Percentiles rank a stretch among this genome's conserved stretches.
phyloP scores from a whole-genome alignment of 2,888 invertebrate genomes.

The Oscheius sp. region DNA sequence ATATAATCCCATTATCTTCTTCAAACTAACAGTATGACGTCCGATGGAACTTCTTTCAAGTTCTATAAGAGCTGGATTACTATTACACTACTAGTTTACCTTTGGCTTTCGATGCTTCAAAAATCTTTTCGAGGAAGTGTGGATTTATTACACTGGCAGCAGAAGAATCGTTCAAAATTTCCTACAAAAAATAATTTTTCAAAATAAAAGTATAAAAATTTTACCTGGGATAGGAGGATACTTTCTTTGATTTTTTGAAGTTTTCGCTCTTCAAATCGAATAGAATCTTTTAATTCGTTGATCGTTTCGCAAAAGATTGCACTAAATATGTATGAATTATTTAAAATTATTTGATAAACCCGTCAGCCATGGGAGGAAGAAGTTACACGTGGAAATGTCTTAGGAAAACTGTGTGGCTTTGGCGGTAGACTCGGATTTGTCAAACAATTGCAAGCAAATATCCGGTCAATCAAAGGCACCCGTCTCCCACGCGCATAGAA shows the following conservation, averaged over 20 bases:
- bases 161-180: constrained; percentile 3
- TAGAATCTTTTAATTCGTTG: neutral
- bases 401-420: constrained; percentile 21
- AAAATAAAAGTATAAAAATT: no score
- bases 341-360: neutral
- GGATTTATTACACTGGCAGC: neutral
- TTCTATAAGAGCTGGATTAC: neutral
- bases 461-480: constrained; percentile 24
- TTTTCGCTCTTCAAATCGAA: constrained; percentile 12
- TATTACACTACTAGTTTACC: neutral
- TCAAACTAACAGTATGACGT: constrained; percentile 12
- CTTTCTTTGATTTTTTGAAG: neutral
- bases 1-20: constrained; percentile 13
- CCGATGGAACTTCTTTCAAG: neutral
- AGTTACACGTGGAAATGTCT: constrained; percentile 10
- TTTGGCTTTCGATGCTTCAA: constrained; percentile 7
- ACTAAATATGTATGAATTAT: no score
- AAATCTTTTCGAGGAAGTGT: neutral
- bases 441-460: constrained; percentile 29
- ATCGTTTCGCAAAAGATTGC: constrained; percentile 7
- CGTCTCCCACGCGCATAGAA: constrained; percentile 13
- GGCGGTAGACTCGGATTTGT: constrained; percentile 24
- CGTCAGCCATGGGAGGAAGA: neutral
- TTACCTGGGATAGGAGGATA: constrained; percentile 9
- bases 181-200: neutral